Conservation (phyloP, 2,888 invertebrate genomes). For the Scelioninae gen. 1 region DNA sequence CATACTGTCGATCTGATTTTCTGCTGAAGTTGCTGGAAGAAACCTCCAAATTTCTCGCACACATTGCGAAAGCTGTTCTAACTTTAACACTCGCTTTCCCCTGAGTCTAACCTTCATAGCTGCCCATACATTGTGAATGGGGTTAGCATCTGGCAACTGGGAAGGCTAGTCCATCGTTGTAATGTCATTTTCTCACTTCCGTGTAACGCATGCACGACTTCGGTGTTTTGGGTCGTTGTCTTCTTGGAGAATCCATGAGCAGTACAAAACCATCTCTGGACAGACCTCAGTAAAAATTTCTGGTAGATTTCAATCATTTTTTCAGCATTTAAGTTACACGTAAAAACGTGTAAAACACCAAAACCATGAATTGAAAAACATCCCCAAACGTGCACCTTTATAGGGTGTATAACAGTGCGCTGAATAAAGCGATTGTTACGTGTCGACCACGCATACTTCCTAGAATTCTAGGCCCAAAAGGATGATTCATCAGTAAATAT, state of each 20-base stretch:
- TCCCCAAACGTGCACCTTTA: too few species aligned
- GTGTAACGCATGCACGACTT: neutral
- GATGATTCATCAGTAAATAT: conserved; percentile 19
- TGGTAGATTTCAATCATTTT: too few species aligned
- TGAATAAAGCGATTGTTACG: neutral
- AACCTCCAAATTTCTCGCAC: conserved; percentile 25
- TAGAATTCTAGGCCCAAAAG: conserved; percentile 8
- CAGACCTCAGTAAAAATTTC: conserved; percentile 20
- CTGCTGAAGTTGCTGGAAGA: conserved; percentile 1
- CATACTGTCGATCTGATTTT: conserved; percentile 18
- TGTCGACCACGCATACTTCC: conserved; percentile 19
- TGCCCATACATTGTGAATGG: conserved; percentile 18
- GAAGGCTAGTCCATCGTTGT: too few species aligned
- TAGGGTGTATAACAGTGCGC: neutral
- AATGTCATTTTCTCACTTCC: conserved; percentile 12
- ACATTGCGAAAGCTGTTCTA: conserved; percentile 6
- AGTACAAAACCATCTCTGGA: conserved; percentile 5
- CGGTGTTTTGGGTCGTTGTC: too few species aligned
- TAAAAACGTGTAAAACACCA: too few species aligned
- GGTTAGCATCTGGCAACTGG: conserved; percentile 20
- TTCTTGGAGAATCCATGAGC: neutral
- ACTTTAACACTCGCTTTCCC: conserved; percentile 6
- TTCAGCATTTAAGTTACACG: too few species aligned
- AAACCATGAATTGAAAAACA: too few species aligned
- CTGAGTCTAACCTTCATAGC: conserved; percentile 8